Evolutionary conservation across 30 jellyfish, hydroid and myxozoan species (phyloP), one percentile per base, ranked within the genome.

Genomic region (Aurelia coerulea): DNA sequence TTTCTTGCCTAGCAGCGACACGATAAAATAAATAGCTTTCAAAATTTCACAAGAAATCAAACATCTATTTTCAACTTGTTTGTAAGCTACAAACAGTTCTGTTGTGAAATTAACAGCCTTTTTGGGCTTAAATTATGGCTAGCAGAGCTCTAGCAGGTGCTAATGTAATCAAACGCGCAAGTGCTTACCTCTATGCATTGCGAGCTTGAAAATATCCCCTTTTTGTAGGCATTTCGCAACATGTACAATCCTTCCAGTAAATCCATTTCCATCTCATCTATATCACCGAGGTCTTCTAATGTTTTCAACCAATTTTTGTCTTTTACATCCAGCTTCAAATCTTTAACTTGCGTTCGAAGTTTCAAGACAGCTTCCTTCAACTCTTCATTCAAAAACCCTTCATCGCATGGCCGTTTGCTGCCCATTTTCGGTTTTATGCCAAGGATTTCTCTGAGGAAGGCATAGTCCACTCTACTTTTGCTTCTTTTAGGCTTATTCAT

Each of bases 181-280:
- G 33, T 11, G 62, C 92, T 60, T 69, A 88, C 91, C 87, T 83
- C 68, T 17, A 69, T 29, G 4, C 52, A 65, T 18, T 74, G 89
- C 68, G 89, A 42, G 2, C 96, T 80, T 14, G 91, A 62, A 75
- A 93, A 88, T 4, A 84, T 65, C 13, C 94, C 97, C 4, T 82
- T 68, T 59, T 76, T 79, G 86, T 93, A 77, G 0, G 97, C 96
- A 80, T 93, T 93, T 16, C 96, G 92, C 58, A 93, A 82, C 92
- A 93, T 63, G 92, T 81, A 93, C 76, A 93, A 54, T 12, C 97
- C 96, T 83, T 88, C 97, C 60, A 93, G 81, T n/a, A 93, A 79
- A 39, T 88, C 96, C 69, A 37, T 74, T 32, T 91, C 95, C 91
- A 80, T 78, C 33, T 71, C 84, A n/a, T 71, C 54, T 41, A 80